A percentile compares a stretch with the other conserved stretches of the same genome.
Conservation (phyloP, 2,797 vertebrate species). For the Tolypeutes matacus region DNA sequence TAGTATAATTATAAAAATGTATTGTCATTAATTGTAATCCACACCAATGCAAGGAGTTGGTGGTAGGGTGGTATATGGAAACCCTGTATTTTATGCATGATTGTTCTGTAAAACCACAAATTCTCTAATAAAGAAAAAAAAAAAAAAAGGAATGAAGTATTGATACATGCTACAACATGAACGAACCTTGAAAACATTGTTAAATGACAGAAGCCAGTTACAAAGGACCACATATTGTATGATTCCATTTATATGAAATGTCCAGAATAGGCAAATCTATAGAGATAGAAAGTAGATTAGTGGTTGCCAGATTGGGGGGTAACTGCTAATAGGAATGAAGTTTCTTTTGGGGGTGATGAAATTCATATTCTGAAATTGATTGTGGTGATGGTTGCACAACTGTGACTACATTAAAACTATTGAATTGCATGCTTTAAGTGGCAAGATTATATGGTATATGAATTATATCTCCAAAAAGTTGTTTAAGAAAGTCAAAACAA, state of each 20-base stretch:
- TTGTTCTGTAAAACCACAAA: no score
- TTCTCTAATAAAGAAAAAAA: no score
- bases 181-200: no score
- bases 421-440: neutral
- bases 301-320: neutral
- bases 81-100: no score
- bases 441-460: neutral
- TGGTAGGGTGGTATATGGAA: no score
- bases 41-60: no score
- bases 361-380: neutral
- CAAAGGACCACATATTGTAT: neutral
- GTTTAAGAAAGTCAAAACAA: neutral
- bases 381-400: neutral
- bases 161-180: neutral
- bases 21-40: no score
- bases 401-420: neutral
- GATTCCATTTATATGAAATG: neutral
- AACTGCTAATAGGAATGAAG: neutral
- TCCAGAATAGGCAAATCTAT: neutral
- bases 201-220: neutral
- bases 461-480: neutral
- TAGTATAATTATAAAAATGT: no score
- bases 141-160: neutral
- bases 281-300: neutral
- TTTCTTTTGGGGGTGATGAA: neutral